Conservation (phyloP, 2,113 vertebrate genomes). For the rabbit (Oryctolagus cuniculus) region mOryCun1.1 NC_091438.1:127467501-127468000, state of each 20-base stretch:
- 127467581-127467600: slow-evolving; percentile 26
- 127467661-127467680: slow-evolving; percentile 34
- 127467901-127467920: background rate
- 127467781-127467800: slow-evolving; percentile 39
- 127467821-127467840: slow-evolving; percentile 42
- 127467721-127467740: background rate
- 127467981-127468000: slow-evolving; percentile 34
- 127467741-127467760: background rate
- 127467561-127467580: slow-evolving; percentile 45
- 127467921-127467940: slow-evolving; percentile 2
- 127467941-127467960: slow-evolving; percentile 42
- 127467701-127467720: background rate
- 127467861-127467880: slow-evolving; percentile 17
- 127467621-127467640: slow-evolving; percentile 11
- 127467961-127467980: slow-evolving; percentile 5
- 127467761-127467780: slow-evolving; percentile 50
- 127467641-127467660: background rate
- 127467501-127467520: slow-evolving; percentile 11
- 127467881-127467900: slow-evolving; percentile 28
- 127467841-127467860: background rate
- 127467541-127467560: slow-evolving; percentile 47
- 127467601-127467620: slow-evolving; percentile 6
- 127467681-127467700: background rate
- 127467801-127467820: slow-evolving; percentile 53
- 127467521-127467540: slow-evolving; percentile 52